Conservation (phyloP, 1,140 invertebrate species). For the Pomacea maculata region DNA sequence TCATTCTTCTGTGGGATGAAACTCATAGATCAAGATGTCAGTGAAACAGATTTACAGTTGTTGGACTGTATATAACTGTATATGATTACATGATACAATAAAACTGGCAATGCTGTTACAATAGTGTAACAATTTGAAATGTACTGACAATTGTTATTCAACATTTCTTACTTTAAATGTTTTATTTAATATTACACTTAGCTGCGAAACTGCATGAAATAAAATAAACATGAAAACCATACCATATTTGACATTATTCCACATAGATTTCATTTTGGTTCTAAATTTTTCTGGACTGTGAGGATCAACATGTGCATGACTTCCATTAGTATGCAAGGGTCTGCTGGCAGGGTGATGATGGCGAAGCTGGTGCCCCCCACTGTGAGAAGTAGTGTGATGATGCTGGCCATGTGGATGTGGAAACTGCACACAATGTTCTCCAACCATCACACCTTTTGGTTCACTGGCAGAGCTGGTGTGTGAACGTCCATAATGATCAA, state of each 20-base stretch:
- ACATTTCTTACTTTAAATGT: background rate
- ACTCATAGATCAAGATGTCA: too few relatives aligned
- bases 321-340: constrained; percentile 18
- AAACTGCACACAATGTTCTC: background rate
- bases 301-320: constrained; percentile 16
- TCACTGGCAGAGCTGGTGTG: background rate
- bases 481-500: background rate
- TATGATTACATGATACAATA: too few relatives aligned
- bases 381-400: background rate
- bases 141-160: background rate
- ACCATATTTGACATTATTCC: constrained; percentile 92
- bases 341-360: constrained; percentile 6
- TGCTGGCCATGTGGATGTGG: background rate
- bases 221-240: constrained; percentile 18
- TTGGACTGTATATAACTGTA: too few relatives aligned
- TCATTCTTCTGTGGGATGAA: too few relatives aligned
- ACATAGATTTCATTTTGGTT: constrained; percentile 82
- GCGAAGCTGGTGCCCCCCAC: background rate
- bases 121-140: too few relatives aligned
- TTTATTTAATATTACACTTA: background rate
- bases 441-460: background rate
- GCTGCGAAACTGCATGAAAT: background rate
- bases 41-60: too few relatives aligned
- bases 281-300: constrained; percentile 74
- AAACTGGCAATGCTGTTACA: too few relatives aligned